These are phyloP conservation scores for Apantesis nais DNA, from an alignment of 2,888 invertebrate species.

Conservation along the genomic window DNA sequence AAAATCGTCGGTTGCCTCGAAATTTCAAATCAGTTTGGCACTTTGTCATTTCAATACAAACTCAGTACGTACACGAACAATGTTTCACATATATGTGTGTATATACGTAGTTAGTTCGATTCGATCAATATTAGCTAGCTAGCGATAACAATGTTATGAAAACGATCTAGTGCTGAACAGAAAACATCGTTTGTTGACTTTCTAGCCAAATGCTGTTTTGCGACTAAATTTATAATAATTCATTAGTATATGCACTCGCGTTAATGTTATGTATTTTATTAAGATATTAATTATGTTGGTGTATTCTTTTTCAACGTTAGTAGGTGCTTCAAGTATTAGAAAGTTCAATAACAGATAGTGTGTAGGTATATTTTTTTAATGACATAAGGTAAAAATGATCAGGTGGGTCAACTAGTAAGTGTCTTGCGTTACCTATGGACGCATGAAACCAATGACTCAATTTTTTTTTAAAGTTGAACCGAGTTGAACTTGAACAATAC, in stretches of 20 bases:
- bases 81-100: background rate
- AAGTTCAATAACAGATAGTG: background rate
- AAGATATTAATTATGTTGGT: too few species aligned
- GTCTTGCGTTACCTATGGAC: background rate
- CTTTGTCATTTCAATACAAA: constrained; percentile 17
- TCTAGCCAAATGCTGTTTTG: background rate
- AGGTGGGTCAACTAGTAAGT: too few species aligned
- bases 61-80: constrained; percentile 1
- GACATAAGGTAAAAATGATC: background rate
- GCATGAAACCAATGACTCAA: too few species aligned
- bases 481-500: too few species aligned
- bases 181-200: background rate
- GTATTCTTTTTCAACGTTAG: background rate
- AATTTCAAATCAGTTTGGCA: constrained; percentile 11
- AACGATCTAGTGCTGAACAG: background rate
- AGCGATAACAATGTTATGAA: constrained; percentile 13
- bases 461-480: too few species aligned
- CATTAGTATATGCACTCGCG: background rate
- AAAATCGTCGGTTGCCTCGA: background rate
- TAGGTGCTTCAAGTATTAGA: background rate
- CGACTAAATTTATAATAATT: background rate
- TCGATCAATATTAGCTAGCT: constrained; percentile 5
- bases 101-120: background rate
- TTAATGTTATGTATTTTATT: background rate
- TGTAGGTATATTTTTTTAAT: background rate